Evolutionary conservation across 1,140 invertebrate genomes (phyloP).

Genomic region (Lethocerus indicus): DNA sequence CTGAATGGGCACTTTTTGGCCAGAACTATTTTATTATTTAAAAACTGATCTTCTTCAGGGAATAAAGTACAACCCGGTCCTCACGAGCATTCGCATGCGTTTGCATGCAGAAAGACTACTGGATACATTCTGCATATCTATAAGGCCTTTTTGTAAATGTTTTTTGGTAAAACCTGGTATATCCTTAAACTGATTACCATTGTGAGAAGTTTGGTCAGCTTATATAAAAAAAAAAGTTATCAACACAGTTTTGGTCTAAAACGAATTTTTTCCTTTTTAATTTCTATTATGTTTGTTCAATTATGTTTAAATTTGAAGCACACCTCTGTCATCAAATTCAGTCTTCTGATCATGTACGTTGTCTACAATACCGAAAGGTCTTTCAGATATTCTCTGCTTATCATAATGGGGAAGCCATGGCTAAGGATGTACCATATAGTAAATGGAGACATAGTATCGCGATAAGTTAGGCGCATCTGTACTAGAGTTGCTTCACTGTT

Average conservation of each 20-base stretch:
- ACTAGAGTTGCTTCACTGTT: slow-evolving; percentile 11
- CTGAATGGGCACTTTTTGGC: no score
- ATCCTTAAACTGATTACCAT: neutral
- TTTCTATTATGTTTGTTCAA: no score
- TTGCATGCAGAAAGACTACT: slow-evolving; percentile 7
- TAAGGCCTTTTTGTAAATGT: slow-evolving; percentile 9
- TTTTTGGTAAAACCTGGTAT: neutral
- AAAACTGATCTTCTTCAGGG: slow-evolving; percentile 2
- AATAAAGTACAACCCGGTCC: slow-evolving; percentile 2
- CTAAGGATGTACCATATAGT: neutral
- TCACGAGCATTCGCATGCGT: neutral
- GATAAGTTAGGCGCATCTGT: slow-evolving; percentile 2
- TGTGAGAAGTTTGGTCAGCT: no score
- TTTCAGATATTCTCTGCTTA: slow-evolving; percentile 1
- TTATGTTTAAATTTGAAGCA: no score
- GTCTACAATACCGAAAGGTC: no score
- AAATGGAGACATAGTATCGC: neutral
- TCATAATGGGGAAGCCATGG: slow-evolving; percentile 1
- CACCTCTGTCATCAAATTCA: neutral
- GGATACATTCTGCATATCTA: slow-evolving; percentile 12
- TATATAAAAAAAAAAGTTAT: no score
- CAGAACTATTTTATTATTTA: no score
- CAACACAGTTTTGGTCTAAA: no score
- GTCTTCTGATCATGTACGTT: no score
- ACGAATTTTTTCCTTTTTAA: no score